Base-by-base conservation (phyloP, 2,113 vertebrate genomes). In the Andinoacara biseriatus region DNA sequence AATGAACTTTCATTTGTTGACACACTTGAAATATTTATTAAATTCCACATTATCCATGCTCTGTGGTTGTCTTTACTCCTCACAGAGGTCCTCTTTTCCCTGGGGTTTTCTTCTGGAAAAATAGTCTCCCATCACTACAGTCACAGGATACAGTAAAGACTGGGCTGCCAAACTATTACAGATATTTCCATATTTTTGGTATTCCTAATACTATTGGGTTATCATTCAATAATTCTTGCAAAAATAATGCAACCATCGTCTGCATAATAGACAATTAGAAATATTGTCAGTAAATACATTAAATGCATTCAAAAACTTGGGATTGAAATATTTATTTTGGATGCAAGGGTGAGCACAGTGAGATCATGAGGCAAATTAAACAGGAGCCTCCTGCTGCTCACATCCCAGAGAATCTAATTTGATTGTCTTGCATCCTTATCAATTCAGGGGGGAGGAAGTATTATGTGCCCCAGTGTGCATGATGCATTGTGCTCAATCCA, bases 361-460 rank as follows among this genome's bases (percentile, higher is more conserved):
- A 78, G 22, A 43, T 74, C 26, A 84, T 11, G 38, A 75, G 46
- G 72, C 63, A 78, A 85, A 91, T 91, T 86, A 83, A 89, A 86
- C 69, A 63, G 74, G 77, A 85, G 82, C 75, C 78, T 85, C 61
- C 86, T 84, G 78, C 78, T 80, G 82, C 72, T 76, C 65, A 14
- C 85, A 92, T 90, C 77, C 26, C 33, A 81, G 75, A 77, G 15
- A 81, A 26, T 81, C 26, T 86, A 87, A 94, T 90, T 74, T 76
- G 80, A 90, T 94, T 92, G 86, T 87, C 79, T 76, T 9, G 13
- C 84, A 81, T 87, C 85, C 74, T 87, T 86, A 87, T 93, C 90
- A 92, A 86, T 87, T 84, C 75, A 84, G 57, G 75, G 63, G 49
- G 67, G 85, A 91, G 85, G 91, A 86, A 83, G 81, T 81, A 87